Base-by-base conservation (phyloP, 2,888 invertebrate species). In the Diarsia brunnea region DNA sequence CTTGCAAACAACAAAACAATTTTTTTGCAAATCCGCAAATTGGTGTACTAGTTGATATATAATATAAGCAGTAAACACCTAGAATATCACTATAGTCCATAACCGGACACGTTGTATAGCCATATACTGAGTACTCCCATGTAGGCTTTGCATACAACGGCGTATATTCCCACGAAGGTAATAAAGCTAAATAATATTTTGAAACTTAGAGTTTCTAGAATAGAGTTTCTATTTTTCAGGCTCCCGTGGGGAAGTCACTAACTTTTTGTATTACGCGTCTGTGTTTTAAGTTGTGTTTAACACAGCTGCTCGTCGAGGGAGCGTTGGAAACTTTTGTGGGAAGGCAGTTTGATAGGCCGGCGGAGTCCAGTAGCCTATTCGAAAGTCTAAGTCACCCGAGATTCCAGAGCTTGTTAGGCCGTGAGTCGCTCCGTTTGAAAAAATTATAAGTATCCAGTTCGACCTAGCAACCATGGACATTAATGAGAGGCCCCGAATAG, bases 251-350 rank as follows among this genome's bases (percentile, higher is more conserved):
- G 89, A 85, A 88, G 84, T 84, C 80, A 84, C 85, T 84, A 92
- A 93, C 92, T 93, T 93, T 93, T 92, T 91, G 90, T 92, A 90
- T 90, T 90, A 92, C 87, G 87, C 86, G 86, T 88, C 87, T 89
- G 86, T 85, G 88, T 89, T 92, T 92, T 89, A 92, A 94, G 91
- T 93, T 92, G 90, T 86, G 90, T 90, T 90, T 91, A 87, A 92
- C 91, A 89, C 90, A 91, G 91, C 90, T 86, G 89, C 86, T 85
- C 84, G 91, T 85, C 91, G 80, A 75, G 94, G 94, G 93, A 93
- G 82, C 91, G 88, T 91, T 95, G 86, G 86, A 92, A 95, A 95
- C 93, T 95, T 95, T 93, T 89, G 88, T 89, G 85, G 83, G 85
- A 90, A 92, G 89, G 89, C 90, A 89, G 90, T 92, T 92, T 91